phyloP scores from a whole-genome alignment of 2,888 invertebrate genomes.

The Rotaria magnacalcarata region DNA sequence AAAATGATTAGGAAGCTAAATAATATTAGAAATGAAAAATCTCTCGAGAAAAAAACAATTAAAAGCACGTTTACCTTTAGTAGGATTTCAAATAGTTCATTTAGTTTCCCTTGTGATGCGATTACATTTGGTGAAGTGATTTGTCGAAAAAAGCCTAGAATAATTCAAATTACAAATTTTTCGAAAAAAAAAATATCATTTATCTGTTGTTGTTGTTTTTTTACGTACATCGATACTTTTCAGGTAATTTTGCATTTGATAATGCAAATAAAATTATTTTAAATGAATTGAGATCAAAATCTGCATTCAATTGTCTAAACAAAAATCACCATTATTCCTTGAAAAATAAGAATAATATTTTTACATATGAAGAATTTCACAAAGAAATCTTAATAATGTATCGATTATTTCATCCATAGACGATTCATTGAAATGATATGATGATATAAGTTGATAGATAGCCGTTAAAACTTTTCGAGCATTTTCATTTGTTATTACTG shows the following conservation, averaged over 20 bases:
- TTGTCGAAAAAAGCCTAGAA: conserved; percentile 3
- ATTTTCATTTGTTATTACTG: background rate
- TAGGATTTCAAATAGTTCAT: background rate
- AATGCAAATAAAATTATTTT: conserved; percentile 30
- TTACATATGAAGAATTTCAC: background rate
- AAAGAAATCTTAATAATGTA: background rate
- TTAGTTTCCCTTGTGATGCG: conserved; percentile 22
- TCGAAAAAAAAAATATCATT: background rate
- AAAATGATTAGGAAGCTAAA: conserved; percentile 25
- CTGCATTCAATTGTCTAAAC: background rate
- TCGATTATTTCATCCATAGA: conserved; percentile 24
- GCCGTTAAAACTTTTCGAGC: background rate
- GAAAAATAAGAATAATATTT: background rate
- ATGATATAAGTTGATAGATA: conserved; percentile 21
- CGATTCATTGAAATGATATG: conserved; percentile 35
- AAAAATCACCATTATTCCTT: background rate
- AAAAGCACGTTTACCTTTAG: background rate
- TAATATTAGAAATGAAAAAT: background rate
- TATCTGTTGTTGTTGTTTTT: background rate
- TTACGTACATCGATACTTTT: conserved; percentile 34
- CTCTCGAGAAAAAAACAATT: no score
- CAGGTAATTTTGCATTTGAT: conserved; percentile 28
- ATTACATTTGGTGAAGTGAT: conserved; percentile 14
- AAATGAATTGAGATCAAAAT: conserved; percentile 14
- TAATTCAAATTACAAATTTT: background rate